Base-by-base conservation (phyloP, 2,888 invertebrate genomes). In the Eudemis profundana region DNA sequence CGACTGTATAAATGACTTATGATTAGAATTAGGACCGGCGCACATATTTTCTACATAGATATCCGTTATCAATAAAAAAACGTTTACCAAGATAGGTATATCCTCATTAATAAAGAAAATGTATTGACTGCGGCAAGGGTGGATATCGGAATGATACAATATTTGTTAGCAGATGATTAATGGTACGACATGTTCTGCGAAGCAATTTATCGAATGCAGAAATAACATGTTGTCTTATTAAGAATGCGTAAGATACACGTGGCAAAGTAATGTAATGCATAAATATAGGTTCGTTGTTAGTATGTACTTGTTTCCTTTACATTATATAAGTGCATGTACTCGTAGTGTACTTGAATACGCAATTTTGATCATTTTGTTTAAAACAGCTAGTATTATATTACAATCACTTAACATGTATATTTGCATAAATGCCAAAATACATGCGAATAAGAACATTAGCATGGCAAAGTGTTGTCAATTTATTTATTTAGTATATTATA, bases 131-230 rank as follows among this genome's bases (percentile, higher is more conserved):
- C 0, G 29, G 40, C 27, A 27, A 14, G 23, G 2, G 17, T 42
- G 29, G 42, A 57, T 57, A 33, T 50, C 42, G 19, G 10, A 21
- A 17, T 53, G 44, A 51, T 38, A 42, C 17, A 40, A 63, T 56
- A 56, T 56, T 63, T 63, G 29, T 23, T 29, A 56, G 12, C 15
- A 19, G 44, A 60, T 65, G 59, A 65, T 60, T 60, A 51, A 59
- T 47, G 42, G 51, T 46, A 38, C 12, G n/a, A 36, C 33, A 23
- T 12, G 17, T 56, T 56, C 56, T 29, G 8, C 21, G 49, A 56
- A 63, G 40, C 49, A 42, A 63, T 42, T 33, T 63, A 56, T 56
- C 47, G 19, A 10, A 44, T 47, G 7, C 44, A 14, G 15, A 60
- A 7, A 49, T 27, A 40, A 14, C 7, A 29, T 15, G 4, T 15